Evolutionary conservation across 1,140 invertebrate species (phyloP), one percentile per base, ranked within the genome.

Genomic region (Formica selysi): DNA sequence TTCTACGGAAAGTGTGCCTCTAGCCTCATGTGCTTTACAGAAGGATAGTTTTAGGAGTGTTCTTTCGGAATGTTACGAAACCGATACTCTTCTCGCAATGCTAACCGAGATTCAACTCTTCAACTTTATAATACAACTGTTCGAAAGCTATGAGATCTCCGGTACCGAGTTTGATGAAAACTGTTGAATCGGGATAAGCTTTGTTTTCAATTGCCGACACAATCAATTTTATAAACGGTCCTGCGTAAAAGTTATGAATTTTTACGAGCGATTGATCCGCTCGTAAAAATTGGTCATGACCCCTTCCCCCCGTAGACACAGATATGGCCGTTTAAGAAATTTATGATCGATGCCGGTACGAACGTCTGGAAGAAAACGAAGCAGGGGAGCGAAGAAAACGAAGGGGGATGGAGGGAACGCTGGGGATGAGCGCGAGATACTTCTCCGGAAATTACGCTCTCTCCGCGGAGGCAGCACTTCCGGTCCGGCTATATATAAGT

Each of bases 371-470:
- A 79, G 67, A 87, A 65, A 64, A 48, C 44, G 57, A 62, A 59
- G 76, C 6, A 32, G 7, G 2, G 10, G 10, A 59, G 61, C 2
- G 13, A 8, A 10, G 29, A 62, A 61, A 54, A 44, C 11, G 76
- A 16, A 8, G 7, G 36, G 54, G 36, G 16, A 16, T 79, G 65
- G 19, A 48, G 65, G 26, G 59, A 0, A 62, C 22, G 44, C 13
- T 29, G 38, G 29, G 62, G 51, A 70, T 32, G 54, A 61, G 44
- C 26, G 80, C 57, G 70, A 54, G 86, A 91, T 91, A 91, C 87
- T 90, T 81, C 16, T 32, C 91, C 91, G 92, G 91, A 93, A 93
- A 93, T 93, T 93, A 91, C 91, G 71, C 84, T 91, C 87, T 89
- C 87, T 71, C 62, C 80, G 54, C 76, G 78, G 79, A 85, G 90